Conservation (phyloP, 2,888 invertebrate genomes). For the Anthophora plumipes region DNA sequence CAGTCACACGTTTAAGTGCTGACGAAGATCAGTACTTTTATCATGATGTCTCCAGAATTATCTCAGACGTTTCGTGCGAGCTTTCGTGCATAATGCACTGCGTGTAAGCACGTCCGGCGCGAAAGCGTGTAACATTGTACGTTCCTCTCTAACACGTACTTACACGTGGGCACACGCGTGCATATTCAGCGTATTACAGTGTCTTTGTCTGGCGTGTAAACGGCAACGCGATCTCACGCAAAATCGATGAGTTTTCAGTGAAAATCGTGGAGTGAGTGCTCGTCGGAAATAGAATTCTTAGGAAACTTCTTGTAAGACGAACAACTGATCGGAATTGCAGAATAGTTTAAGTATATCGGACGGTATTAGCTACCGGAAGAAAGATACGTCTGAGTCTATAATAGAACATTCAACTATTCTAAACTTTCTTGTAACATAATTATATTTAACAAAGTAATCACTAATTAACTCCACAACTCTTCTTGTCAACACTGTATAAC, state of each 20-base stretch:
- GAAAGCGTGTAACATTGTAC: constrained; percentile 50
- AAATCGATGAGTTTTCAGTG: constrained; percentile 25
- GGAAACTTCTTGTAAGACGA: neutral
- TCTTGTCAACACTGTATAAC: no score
- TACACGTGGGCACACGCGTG: constrained; percentile 28
- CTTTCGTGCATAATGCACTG: constrained; percentile 52
- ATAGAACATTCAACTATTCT: no score
- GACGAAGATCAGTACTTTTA: constrained; percentile 7
- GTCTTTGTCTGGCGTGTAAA: constrained; percentile 11
- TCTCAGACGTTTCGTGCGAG: constrained; percentile 30
- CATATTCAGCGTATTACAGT: constrained; percentile 20
- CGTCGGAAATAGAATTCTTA: neutral
- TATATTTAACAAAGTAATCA: no score
- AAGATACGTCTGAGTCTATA: no score
- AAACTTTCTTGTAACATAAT: no score
- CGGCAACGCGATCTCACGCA: constrained; percentile 16
- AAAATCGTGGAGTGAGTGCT: neutral
- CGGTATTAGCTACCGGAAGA: no score
- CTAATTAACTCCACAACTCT: no score
- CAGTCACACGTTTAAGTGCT: constrained; percentile 9
- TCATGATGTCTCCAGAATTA: constrained; percentile 35
- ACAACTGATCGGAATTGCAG: no score
- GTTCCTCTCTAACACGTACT: constrained; percentile 25
- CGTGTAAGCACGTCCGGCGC: constrained; percentile 58
- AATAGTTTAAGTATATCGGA: no score